These are phyloP conservation scores for Macropus fuliginosus DNA, from an alignment of 2,797 vertebrate genomes.

Conservation along the genomic window DNA sequence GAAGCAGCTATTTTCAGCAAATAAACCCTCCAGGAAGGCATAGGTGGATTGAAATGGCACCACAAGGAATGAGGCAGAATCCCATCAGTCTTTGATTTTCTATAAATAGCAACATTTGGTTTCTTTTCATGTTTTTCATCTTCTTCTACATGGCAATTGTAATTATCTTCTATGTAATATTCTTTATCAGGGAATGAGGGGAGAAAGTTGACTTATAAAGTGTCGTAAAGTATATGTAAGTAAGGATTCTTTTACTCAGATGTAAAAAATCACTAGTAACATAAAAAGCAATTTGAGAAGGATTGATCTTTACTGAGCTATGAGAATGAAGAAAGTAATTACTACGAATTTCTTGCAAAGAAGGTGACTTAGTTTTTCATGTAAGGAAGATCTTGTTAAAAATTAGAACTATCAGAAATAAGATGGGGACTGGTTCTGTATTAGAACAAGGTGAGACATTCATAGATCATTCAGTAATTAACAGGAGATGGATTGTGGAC, in stretches of 20 bases:
- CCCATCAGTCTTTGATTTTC: not conserved
- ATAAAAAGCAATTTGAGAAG: not conserved
- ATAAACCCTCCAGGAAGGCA: not conserved
- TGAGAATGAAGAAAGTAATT: not conserved
- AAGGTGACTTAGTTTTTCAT: not conserved
- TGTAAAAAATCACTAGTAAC: not conserved
- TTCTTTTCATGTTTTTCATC: not conserved
- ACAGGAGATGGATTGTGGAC: not conserved
- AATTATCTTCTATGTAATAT: not conserved
- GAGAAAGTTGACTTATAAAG: not conserved
- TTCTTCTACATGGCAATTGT: not conserved
- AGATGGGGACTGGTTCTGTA: not conserved
- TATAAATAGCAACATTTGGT: not conserved
- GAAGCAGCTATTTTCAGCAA: not conserved
- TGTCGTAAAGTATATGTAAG: not conserved
- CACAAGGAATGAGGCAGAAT: not conserved
- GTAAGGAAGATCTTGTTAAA: not conserved
- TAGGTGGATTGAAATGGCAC: not conserved
- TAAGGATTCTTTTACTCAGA: not conserved
- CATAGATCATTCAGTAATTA: not conserved
- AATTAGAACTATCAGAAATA: not conserved
- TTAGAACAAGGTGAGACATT: not conserved
- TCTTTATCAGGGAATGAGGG: not conserved
- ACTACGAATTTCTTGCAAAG: not conserved
- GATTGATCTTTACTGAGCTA: not conserved